Evolutionary conservation across 2,113 vertebrate species (phyloP).

Genomic region (Aspiorhynchus laticeps): DNA sequence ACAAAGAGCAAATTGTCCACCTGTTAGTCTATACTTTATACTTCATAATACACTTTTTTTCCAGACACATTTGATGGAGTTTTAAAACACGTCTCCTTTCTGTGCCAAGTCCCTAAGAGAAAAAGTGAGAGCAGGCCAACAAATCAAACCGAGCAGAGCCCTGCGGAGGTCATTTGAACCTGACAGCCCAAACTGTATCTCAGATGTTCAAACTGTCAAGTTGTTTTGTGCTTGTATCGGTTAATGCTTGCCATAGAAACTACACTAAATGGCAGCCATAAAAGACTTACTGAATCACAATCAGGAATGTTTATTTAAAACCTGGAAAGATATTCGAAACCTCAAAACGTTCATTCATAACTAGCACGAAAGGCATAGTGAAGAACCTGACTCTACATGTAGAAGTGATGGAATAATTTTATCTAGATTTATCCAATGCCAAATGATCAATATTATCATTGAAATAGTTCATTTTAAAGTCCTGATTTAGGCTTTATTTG

Average conservation of each 20-base stretch:
- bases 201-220: not conserved
- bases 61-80: not conserved
- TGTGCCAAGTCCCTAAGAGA: constrained; percentile 18
- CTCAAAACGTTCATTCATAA: not conserved
- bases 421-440: no score
- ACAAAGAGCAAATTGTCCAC: not conserved
- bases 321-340: not conserved
- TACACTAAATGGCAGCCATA: not conserved
- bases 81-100: no score
- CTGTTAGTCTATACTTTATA: not conserved
- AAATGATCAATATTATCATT: no score
- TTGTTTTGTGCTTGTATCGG: constrained; percentile 13
- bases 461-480: no score
- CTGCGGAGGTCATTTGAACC: not conserved
- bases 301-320: not conserved
- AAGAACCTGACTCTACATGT: not conserved
- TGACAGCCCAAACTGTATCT: not conserved
- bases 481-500: no score
- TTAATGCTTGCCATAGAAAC: not conserved
- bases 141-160: constrained; percentile 15
- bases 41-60: not conserved
- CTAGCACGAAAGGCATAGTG: not conserved
- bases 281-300: not conserved
- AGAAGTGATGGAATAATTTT: not conserved
- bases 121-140: constrained; percentile 1